A percentile compares a stretch with the other conserved stretches of the same genome.
Evolutionary conservation across 2,888 invertebrate species (phyloP).

Genomic region (Netelia virgata): DNA sequence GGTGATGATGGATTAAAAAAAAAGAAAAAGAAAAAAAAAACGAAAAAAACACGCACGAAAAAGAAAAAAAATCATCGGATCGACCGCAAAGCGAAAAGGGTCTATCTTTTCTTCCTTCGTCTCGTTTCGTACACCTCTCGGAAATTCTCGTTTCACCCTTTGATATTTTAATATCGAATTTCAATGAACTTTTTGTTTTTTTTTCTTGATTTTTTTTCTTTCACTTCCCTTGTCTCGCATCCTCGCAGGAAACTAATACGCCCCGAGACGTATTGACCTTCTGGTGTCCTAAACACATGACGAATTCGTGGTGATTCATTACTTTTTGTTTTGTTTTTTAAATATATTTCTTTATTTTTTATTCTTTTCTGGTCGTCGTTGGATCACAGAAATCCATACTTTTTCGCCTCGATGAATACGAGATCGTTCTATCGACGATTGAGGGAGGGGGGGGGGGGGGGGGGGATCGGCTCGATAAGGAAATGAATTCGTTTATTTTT

Average conservation of each 20-base stretch:
- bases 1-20: conserved; percentile 43
- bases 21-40: conserved; percentile 13
- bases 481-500: conserved; percentile 64
- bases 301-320: conserved; percentile 41
- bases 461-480: conserved; percentile 67
- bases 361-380: background rate
- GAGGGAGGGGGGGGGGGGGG: conserved; percentile 6
- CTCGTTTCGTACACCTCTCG: conserved; percentile 34
- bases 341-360: background rate
- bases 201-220: background rate
- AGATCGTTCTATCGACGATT: conserved; percentile 40
- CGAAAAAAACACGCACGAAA: background rate
- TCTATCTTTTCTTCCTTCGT: conserved; percentile 45
- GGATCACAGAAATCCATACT: background rate
- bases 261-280: conserved; percentile 25
- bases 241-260: conserved; percentile 58
- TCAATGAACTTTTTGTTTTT: conserved; percentile 55
- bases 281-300: conserved; percentile 14
- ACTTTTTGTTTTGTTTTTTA: conserved; percentile 4
- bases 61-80: conserved; percentile 9
- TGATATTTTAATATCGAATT: conserved; percentile 67
- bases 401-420: background rate
- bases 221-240: conserved; percentile 2
- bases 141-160: conserved; percentile 41
- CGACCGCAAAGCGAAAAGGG: conserved; percentile 43